Evolutionary conservation across 2,797 vertebrate genomes (phyloP).

Genomic region (Sebastes hubbsi): DNA sequence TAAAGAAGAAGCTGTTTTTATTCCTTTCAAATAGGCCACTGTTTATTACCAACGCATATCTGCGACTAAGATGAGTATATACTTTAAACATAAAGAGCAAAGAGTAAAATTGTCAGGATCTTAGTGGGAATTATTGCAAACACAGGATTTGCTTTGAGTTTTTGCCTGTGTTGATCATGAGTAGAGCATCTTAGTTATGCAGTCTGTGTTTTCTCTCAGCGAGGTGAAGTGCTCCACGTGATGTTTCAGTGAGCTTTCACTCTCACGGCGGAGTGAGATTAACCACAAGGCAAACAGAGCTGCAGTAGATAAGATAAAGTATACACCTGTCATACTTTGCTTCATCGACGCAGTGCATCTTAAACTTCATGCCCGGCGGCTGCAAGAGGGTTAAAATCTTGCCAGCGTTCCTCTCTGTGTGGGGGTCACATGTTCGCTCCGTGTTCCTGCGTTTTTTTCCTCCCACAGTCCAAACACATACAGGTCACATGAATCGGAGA

Average conservation of each 20-base stretch:
- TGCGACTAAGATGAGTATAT: background rate
- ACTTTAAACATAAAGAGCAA: background rate
- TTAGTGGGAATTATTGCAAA: background rate
- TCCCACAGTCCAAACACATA: constrained; percentile 47
- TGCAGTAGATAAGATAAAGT: background rate
- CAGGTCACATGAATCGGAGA: constrained; percentile 57
- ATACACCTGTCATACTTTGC: constrained; percentile 2
- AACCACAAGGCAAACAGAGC: background rate
- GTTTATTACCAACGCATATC: background rate
- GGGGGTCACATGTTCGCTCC: constrained; percentile 56
- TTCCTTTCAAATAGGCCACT: background rate
- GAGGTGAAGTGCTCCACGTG: background rate
- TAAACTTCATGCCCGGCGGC: background rate
- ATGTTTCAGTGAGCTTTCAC: background rate
- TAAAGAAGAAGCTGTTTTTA: no score
- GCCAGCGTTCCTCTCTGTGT: constrained; percentile 1
- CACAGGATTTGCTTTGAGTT: background rate
- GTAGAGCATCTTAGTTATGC: background rate
- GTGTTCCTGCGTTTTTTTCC: constrained; percentile 20
- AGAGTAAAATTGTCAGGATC: background rate
- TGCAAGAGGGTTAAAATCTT: constrained; percentile 3
- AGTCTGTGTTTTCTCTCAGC: background rate
- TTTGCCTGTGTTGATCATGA: background rate
- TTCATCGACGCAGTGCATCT: background rate
- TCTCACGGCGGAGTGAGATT: background rate